Conservation (phyloP, 2,888 invertebrate genomes). For the Sphaerophoria taeniata region DNA sequence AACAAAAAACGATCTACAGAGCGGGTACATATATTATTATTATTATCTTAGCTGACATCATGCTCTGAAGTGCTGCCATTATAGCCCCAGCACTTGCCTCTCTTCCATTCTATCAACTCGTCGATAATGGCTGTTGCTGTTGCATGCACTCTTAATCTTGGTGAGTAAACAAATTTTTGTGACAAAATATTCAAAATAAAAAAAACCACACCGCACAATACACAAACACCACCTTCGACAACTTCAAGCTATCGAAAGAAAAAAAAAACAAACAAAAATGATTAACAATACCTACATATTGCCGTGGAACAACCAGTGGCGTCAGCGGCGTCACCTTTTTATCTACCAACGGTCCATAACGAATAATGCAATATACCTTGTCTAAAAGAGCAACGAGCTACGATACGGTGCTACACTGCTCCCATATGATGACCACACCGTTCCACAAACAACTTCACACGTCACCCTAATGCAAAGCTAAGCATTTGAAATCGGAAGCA, state of each 20-base stretch:
- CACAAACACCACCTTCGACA: background rate
- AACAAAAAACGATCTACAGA: background rate
- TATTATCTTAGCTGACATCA: constrained; percentile 67
- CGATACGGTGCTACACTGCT: constrained; percentile 14
- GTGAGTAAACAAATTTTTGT: constrained; percentile 56
- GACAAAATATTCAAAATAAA: constrained; percentile 28
- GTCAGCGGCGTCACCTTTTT: constrained; percentile 63
- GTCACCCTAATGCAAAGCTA: constrained; percentile 71
- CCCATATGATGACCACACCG: constrained; percentile 46
- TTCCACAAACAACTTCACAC: constrained; percentile 67
- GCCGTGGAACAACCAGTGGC: background rate
- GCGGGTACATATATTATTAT: background rate
- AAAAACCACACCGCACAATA: constrained; percentile 29
- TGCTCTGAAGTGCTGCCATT: constrained; percentile 28
- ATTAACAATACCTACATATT: constrained; percentile 33
- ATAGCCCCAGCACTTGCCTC: constrained; percentile 12
- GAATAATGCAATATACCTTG: constrained; percentile 2
- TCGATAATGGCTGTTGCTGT: constrained; percentile 26
- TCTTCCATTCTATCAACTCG: constrained; percentile 24
- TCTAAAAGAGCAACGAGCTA: constrained; percentile 38
- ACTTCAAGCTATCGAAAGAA: constrained; percentile 52
- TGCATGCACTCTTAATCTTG: constrained; percentile 63
- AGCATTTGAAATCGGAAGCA: constrained; percentile 59
- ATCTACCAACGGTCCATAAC: constrained; percentile 54
- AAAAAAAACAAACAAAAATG: constrained; percentile 44